phyloP scores from a whole-genome alignment of 2,797 vertebrate genomes.

The Oreortyx pictus region DNA sequence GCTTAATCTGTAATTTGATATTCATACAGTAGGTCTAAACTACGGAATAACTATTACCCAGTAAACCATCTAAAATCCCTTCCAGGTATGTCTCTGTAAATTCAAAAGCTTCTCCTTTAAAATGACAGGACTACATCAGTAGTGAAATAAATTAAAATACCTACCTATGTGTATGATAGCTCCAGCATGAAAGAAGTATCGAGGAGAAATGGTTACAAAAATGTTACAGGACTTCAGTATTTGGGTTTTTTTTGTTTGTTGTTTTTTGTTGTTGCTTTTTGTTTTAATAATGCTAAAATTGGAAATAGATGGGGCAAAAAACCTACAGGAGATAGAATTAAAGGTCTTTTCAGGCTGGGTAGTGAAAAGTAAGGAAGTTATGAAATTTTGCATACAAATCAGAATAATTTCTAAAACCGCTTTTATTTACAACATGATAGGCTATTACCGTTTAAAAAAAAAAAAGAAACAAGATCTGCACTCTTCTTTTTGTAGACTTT shows the following conservation, averaged over 20 bases:
- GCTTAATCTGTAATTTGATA: neutral
- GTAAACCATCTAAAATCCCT: conserved; percentile 43
- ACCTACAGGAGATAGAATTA: neutral
- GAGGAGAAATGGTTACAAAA: neutral
- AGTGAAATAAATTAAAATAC: conserved; percentile 2
- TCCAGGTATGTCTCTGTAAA: conserved; percentile 25
- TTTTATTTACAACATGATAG: neutral
- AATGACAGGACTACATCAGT: neutral
- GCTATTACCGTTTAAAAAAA: neutral
- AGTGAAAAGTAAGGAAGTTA: conserved; percentile 20
- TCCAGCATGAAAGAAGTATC: neutral
- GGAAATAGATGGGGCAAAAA: conserved; percentile 8
- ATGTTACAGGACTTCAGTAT: neutral
- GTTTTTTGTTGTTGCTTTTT: neutral
- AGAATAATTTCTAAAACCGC: neutral
- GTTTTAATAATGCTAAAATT: conserved; percentile 23
- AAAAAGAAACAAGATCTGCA: neutral
- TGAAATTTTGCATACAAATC: neutral
- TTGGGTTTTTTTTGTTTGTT: neutral
- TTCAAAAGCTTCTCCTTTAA: neutral
- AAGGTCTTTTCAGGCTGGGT: conserved; percentile 15
- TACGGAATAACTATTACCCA: conserved; percentile 20
- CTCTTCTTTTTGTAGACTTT: neutral
- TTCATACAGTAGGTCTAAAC: neutral
- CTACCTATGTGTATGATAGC: neutral